Evolutionary conservation across 2,113 vertebrate genomes (phyloP).

Genomic region (Euleptes europaea): DNA sequence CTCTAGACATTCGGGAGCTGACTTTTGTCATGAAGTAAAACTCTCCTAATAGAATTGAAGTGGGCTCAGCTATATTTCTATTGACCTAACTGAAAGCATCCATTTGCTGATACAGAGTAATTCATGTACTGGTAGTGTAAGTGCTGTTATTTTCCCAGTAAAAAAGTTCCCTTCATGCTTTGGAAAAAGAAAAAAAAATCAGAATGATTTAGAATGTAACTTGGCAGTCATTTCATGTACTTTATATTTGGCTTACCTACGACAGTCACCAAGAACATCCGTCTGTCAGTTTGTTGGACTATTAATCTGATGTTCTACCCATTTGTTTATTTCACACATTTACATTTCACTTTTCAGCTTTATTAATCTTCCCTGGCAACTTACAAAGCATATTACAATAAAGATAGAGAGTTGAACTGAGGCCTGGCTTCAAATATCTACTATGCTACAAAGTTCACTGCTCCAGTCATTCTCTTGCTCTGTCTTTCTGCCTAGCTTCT

Average conservation of each 20-base stretch:
- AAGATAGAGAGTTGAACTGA: no score
- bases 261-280: no score
- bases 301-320: no score
- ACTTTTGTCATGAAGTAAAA: background rate
- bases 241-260: background rate
- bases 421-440: no score
- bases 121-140: background rate
- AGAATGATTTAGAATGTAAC: background rate
- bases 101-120: background rate
- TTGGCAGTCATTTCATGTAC: background rate
- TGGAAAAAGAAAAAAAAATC: background rate
- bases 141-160: background rate
- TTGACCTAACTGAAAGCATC: background rate
- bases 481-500: no score
- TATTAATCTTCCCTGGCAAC: no score
- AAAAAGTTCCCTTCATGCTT: background rate
- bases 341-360: background rate
- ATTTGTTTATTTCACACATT: no score
- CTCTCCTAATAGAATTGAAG: background rate
- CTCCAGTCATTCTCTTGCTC: no score
- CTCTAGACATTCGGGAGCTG: background rate
- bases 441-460: no score
- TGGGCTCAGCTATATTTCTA: background rate
- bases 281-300: no score
- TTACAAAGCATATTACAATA: no score